Evolutionary conservation across 2,113 vertebrate genomes (phyloP), one percentile per base, ranked within the genome.

Genomic region (Chloroceryle aenea): DNA sequence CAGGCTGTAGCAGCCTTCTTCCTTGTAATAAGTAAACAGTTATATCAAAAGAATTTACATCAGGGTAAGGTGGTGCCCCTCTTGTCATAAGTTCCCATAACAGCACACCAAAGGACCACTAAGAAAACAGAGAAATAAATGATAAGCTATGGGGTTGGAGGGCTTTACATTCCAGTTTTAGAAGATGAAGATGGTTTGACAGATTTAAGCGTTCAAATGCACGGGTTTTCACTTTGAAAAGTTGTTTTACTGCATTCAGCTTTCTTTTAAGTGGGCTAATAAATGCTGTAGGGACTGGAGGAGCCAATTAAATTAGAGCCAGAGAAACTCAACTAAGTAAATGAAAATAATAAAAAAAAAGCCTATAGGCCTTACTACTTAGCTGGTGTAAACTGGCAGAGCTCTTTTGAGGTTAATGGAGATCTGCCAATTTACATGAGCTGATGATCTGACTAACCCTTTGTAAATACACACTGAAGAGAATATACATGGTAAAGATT

Each of bases 51-150:
- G 99, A 99, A 98, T 99, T 99, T 72, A 99, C 99, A 7, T 99
- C 99, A 9, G 99, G 99, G 78, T 99, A 99, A 17, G 99, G 99
- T 14, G 99, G 99, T 13, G 99, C 99, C 52, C 99, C 99, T 50
- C 99, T 98, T 58, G 99, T 99, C 99, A 99, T 99, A 83, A 99
- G 98, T 87, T 99, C 99, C 99, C 99, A 99, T 56, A 99, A 98
- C 91, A 99, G 97, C 87, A 99, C 99, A 4, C 99, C 99, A 93
- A 99, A 99, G 79, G 98, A 99, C 98, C 98, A 98, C 98, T 99
- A 93, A 74, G 18, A 77, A 94, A 92, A 64, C 27, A 87, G 89
- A 89, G 4, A 85, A 90, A 96, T 30, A 66, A 89, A 80, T 25
- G 43, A 38, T 53, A 85, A 95, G 84, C 84, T 64, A 82, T n/a